Evolutionary conservation across 2,113 vertebrate species (phyloP).

Genomic region (Petromus typicus): DNA sequence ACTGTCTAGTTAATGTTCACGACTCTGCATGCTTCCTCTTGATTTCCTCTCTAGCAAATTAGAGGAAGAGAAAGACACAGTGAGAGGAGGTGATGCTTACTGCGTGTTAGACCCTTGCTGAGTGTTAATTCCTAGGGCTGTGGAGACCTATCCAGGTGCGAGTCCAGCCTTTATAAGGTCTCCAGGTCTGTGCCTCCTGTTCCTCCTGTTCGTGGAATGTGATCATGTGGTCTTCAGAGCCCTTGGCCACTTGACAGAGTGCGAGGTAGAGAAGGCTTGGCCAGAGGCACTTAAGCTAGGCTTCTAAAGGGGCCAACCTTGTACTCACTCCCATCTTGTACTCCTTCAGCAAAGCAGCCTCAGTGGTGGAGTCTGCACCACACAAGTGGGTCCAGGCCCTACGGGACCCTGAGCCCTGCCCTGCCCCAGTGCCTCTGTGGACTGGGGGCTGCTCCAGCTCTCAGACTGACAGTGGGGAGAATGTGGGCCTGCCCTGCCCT

Average conservation of each 20-base stretch:
- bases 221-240: not conserved
- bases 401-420: no score
- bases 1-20: not conserved
- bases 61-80: conserved; percentile 1
- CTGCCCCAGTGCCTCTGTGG: not conserved
- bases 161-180: not conserved
- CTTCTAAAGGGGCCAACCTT: not conserved
- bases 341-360: not conserved
- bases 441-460: not conserved
- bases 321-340: not conserved
- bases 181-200: not conserved
- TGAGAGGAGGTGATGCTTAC: not conserved
- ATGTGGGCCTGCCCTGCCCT: not conserved
- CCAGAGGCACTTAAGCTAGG: not conserved
- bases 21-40: not conserved
- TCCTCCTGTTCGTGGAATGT: not conserved
- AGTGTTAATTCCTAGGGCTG: not conserved
- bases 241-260: not conserved
- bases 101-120: not conserved
- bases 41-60: not conserved
- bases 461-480: no score
- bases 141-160: not conserved
- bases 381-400: not conserved
- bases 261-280: not conserved
- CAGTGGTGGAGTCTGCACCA: not conserved